Evolutionary conservation across 2,888 invertebrate species (phyloP).

Genomic region (Drosophila nr. fundita): DNA sequence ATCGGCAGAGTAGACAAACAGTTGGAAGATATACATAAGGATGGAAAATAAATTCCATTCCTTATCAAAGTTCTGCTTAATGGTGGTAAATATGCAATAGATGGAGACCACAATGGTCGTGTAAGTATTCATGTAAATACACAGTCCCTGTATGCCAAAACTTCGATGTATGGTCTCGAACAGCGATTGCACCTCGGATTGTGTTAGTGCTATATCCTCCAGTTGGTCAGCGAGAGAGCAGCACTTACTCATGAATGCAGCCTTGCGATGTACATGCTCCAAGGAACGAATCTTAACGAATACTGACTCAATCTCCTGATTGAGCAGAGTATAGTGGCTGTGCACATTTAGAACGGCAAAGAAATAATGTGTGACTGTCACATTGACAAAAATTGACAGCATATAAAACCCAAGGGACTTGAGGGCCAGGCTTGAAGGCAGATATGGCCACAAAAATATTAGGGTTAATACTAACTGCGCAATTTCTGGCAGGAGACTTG

Average conservation of each 20-base stretch:
- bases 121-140: slow-evolving; percentile 30
- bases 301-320: slow-evolving; percentile 35
- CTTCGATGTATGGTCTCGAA: neutral
- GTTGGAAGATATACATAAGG: neutral
- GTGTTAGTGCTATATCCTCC: slow-evolving; percentile 43
- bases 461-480: slow-evolving; percentile 18
- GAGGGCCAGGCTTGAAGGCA: neutral
- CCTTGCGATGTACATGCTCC: slow-evolving; percentile 32
- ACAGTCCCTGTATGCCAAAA: slow-evolving; percentile 35
- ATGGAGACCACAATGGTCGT: slow-evolving; percentile 28
- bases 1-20: slow-evolving; percentile 1
- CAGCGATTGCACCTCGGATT: slow-evolving; percentile 23
- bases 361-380: slow-evolving; percentile 44
- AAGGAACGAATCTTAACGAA: slow-evolving; percentile 23
- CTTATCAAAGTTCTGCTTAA: neutral
- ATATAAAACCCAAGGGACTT: neutral
- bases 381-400: slow-evolving; percentile 39
- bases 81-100: slow-evolving; percentile 31
- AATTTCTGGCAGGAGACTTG: neutral
- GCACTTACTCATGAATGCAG: slow-evolving; percentile 47
- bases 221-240: slow-evolving; percentile 57
- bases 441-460: neutral
- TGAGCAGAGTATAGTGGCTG: slow-evolving; percentile 44
- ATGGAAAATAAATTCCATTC: neutral
- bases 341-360: slow-evolving; percentile 37